Percentiles rank a stretch among this genome's conserved stretches.
Conservation (phyloP, 2,797 vertebrate species). For the Cichlasoma orientale region DNA sequence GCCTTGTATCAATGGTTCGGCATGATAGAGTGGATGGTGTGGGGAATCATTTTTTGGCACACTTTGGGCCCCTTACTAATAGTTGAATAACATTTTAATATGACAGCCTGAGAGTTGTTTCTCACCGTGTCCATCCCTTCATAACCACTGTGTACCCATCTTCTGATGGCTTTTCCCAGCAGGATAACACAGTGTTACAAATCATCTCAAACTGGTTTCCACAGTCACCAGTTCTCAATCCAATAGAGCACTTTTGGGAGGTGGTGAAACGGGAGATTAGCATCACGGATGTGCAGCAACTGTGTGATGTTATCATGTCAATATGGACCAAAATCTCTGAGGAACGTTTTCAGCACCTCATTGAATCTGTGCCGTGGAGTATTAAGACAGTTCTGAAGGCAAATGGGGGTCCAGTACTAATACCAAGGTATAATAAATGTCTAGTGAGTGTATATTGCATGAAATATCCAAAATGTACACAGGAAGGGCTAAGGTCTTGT, state of each 20-base stretch:
- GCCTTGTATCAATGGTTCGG: not conserved
- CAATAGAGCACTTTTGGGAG: fast-evolving
- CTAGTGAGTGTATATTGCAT: not conserved
- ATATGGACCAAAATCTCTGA: not conserved
- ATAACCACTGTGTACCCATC: not conserved
- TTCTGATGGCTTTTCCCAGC: not conserved
- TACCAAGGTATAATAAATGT: not conserved
- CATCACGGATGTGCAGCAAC: not conserved
- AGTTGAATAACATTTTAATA: not conserved
- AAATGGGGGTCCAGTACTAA: not conserved
- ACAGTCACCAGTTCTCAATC: no score
- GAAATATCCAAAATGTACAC: not conserved
- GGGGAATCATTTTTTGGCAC: not conserved
- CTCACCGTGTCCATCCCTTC: not conserved
- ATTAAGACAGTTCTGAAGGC: not conserved
- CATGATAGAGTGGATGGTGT: fast-evolving
- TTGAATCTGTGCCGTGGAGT: not conserved
- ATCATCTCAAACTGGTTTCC: not conserved
- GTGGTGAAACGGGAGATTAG: fast-evolving
- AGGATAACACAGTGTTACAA: not conserved
- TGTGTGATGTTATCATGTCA: not conserved
- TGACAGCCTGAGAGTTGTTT: not conserved
- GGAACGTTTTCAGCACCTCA: not conserved
- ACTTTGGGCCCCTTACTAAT: not conserved
- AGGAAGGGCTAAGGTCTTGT: not conserved